Evolutionary conservation across 1,140 invertebrate species (phyloP).

Genomic region (Brachionus paranguensis): DNA sequence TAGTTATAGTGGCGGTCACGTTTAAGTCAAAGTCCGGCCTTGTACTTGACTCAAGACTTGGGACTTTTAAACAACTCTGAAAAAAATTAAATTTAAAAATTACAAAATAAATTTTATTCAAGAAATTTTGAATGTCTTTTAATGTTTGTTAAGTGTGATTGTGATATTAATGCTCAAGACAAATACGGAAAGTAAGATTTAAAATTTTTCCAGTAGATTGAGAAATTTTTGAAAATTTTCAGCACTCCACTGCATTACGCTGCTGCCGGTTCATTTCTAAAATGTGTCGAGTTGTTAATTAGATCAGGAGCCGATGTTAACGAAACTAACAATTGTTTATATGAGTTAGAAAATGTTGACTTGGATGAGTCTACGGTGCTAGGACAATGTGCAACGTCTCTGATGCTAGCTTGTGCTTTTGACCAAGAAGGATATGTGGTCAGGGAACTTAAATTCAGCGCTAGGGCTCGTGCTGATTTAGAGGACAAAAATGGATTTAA

Average conservation of each 20-base stretch:
- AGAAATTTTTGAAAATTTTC: background rate
- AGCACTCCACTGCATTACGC: slow-evolving; percentile 32
- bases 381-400: background rate
- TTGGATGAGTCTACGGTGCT: background rate
- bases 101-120: slow-evolving; percentile 40
- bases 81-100: background rate
- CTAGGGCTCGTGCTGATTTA: background rate
- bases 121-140: slow-evolving; percentile 62
- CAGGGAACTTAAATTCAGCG: background rate
- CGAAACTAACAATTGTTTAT: background rate
- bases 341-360: background rate
- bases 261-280: background rate
- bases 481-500: slow-evolving; percentile 19
- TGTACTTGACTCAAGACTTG: too few species aligned
- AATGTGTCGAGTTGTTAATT: slow-evolving; percentile 28
- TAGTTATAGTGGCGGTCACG: too few species aligned
- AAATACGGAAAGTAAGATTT: slow-evolving; percentile 34
- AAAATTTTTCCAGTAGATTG: background rate
- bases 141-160: slow-evolving; percentile 5
- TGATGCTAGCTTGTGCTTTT: slow-evolving; percentile 34
- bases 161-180: slow-evolving; percentile 22
- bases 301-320: slow-evolving; percentile 31
- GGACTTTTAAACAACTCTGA: too few species aligned
- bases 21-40: too few species aligned
- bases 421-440: slow-evolving; percentile 39